Base-by-base conservation (phyloP, 2,797 vertebrate genomes). In the Cyclopterus lumpus region DNA sequence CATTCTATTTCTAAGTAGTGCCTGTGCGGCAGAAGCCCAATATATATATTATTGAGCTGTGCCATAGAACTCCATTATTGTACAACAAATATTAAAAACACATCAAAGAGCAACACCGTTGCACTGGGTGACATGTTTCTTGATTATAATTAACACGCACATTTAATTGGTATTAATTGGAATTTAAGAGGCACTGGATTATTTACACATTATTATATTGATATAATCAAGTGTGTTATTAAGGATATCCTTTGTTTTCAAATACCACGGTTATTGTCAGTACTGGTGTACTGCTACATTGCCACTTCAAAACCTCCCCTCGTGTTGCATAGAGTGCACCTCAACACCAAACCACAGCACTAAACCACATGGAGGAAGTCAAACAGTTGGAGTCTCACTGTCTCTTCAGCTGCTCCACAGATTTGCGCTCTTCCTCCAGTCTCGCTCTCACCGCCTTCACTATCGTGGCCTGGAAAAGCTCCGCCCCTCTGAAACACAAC, bases 381-480 rank as follows among this genome's bases (percentile, higher is more conserved):
- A 68, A 88, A 67, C 71, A 71, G 44, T 72, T 18, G 12, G 54
- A 78, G 61, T 76, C 98, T 96, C 96, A 99, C 98, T 99, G 98
- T 96, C 97, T 97, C 91, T 99, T 99, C 66, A 99, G 95, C 74
- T 99, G 98, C 86, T 99, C 97, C 97, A 99, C 99, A 71, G 98
- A 99, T 87, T 96, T 99, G 72, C 96, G 96, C 89, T 99, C 98
- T 80, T 99, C 98, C 85, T 99, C 98, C 85, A 99, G 94, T 90
- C 98, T 94, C 87, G 98, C 98, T 82, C 96, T 97, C 58, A 99
- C 98, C 64, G 97, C 97, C 90, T 99, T 99, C 73, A 99, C 98
- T 71, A 99, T 99, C 6, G 97, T 99, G 88, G 98, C 98, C 90
- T 99, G 98, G 92, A 99, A 99, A 73, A 99, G 96, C 91, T 99